Evolutionary conservation across 2,888 invertebrate genomes (phyloP), one percentile per base, ranked within the genome.

Genomic region (Oxyteleia sp.): DNA sequence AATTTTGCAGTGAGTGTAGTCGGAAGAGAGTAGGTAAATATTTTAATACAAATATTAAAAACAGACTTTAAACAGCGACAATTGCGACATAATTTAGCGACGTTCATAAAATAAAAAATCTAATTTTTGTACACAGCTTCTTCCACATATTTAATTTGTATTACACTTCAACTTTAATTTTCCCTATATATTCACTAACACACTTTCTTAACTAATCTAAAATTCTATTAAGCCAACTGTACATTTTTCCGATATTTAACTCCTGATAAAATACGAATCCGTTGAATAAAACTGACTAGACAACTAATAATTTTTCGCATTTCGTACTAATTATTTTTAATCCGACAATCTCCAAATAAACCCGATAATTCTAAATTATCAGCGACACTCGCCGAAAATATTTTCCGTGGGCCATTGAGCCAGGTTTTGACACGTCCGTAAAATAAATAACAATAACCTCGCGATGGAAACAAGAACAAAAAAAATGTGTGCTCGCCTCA

Each of bases 381-480:
- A 35, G 11, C 18, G 55, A 26, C 55, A 35, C 16, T 23, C n/a
- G n/a, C 16, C 35, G 10, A 57, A 57, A 61, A 45, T 61, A 61
- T 61, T 29, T 61, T 16, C 29, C n/a, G n/a, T 13, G 13, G n/a
- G n/a, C 18, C 20, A 41, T 35, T 29, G 29, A 10, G 10, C 5
- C 15, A 2, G 13, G 43, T 23, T 23, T 13, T 2, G 32, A 18
- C 11, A 38, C 49, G 41, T 35, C 43, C 8, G 16, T 35, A 47
- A 47, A 63, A 72, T 72, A 63, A 72, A 72, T 72, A 72, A 72
- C 61, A 72, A 69, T 57, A 69, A 71, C 23, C 47, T 2, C 51
- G 10, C 38, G 20, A 53, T 35, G 29, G 29, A 20, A 49, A 53
- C 32, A 16, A 41, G 18, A 35, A 16, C 8, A 41, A 53, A 63